phyloP scores from a whole-genome alignment of 2,888 invertebrate species.

The Drosophila antonietae region DNA sequence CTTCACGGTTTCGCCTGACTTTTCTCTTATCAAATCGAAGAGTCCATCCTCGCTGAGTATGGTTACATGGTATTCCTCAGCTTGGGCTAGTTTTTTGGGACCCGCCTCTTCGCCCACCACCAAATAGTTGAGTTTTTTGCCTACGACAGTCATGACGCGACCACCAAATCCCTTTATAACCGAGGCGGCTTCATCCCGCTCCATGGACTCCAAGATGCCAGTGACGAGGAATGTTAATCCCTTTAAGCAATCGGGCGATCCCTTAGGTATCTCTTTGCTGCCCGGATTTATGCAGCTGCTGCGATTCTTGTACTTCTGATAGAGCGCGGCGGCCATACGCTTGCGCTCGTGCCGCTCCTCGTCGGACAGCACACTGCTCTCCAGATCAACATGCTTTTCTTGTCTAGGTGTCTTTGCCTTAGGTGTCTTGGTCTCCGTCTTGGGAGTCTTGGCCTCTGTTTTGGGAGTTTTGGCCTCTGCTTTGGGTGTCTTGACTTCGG shows the following conservation, averaged over 20 bases:
- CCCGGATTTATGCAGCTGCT: constrained; percentile 93
- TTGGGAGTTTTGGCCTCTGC: not conserved
- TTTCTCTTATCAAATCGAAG: constrained; percentile 90
- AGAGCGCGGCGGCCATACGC: constrained; percentile 88
- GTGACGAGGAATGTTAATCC: constrained; percentile 91
- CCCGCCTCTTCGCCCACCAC: constrained; percentile 95
- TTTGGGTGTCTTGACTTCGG: not conserved
- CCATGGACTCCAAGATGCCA: constrained; percentile 94
- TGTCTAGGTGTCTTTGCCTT: constrained; percentile 42
- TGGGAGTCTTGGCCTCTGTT: not conserved
- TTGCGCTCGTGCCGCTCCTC: constrained; percentile 89
- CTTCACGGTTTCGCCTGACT: constrained; percentile 84
- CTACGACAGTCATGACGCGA: constrained; percentile 89
- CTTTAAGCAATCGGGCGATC: constrained; percentile 89
- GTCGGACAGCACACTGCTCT: constrained; percentile 85
- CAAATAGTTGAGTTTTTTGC: constrained; percentile 92
- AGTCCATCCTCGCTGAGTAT: constrained; percentile 93
- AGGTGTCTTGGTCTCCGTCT: not conserved
- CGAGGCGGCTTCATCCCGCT: constrained; percentile 91
- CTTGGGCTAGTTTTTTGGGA: constrained; percentile 92
- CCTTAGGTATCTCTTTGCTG: constrained; percentile 92
- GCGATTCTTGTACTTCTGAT: constrained; percentile 91
- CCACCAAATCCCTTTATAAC: constrained; percentile 93
- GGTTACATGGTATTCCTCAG: constrained; percentile 89
- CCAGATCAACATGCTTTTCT: constrained; percentile 66